Conservation (phyloP, 2,113 vertebrate species). For the Todiramphus saurophagus region DNA sequence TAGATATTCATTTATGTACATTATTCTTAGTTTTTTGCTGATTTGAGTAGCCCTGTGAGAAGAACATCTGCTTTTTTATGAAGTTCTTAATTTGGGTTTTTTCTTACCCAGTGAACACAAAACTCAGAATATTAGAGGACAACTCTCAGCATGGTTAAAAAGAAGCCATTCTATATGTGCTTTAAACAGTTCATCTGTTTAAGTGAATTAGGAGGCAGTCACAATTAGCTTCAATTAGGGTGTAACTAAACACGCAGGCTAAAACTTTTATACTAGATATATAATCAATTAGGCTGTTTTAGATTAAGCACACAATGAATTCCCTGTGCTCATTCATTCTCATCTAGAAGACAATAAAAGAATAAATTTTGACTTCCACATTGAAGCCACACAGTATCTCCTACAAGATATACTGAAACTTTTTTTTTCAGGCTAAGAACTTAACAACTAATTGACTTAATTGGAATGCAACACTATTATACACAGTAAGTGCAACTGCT, state of each 20-base stretch:
- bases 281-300: slow-evolving; percentile 21
- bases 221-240: neutral
- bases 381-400: neutral
- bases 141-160: neutral
- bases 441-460: neutral
- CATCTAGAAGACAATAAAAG: neutral
- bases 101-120: neutral
- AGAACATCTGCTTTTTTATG: neutral
- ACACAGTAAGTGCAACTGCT: neutral
- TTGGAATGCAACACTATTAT: neutral
- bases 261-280: slow-evolving; percentile 37
- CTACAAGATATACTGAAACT: neutral
- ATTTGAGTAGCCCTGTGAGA: neutral
- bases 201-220: neutral
- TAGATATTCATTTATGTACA: neutral
- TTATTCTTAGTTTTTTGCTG: neutral
- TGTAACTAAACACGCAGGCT: neutral
- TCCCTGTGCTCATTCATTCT: neutral
- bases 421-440: neutral
- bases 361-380: neutral
- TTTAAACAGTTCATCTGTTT: neutral
- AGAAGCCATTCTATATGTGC: neutral
- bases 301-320: slow-evolving; percentile 11
- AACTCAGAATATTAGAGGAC: neutral
- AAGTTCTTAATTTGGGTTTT: neutral